Evolutionary conservation across 2,113 vertebrate genomes (phyloP), one percentile per base, ranked within the genome.

Genomic region (Phylloscopus trochiloides): DNA sequence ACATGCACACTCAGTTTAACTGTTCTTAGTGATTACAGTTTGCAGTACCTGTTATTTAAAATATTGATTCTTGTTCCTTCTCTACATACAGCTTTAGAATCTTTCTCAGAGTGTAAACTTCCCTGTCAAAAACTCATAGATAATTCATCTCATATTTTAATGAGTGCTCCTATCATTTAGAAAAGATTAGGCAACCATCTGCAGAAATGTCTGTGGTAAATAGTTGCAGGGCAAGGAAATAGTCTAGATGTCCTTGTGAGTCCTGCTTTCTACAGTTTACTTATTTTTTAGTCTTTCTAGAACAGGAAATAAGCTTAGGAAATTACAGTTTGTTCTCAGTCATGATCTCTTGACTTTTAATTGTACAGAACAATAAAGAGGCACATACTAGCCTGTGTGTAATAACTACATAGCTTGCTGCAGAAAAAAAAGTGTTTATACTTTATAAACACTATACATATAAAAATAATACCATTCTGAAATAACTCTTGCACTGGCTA

Each of bases 101-200:
- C 32, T 87, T 87, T 61, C 34, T 36, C 9, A 67, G 24, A 62
- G 26, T 67, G 21, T 58, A 92, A 80, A 51, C 34, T 71, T 91
- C 36, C 24, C 12, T 66, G 47, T 57, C 52, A 86, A 86, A 84
- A 94, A 87, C 45, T 82, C 62, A 67, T 51, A 81, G 88, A 74
- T 86, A 85, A 93, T 91, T 93, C 9, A 86, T 84, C 73, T 74
- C 51, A 26, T 61, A 58, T 90, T 88, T 92, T 82, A 90, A 93
- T 83, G 45, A 94, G 38, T 76, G 48, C 61, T 91, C n/a, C 52
- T 66, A 42, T 79, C 25, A 86, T 95, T 94, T 93, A 93, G 82
- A 61, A 86, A 70, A 82, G 82, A 90, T 90, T 75, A 88, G 45
- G 81, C 67, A 92, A 77, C 58, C 58, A 66, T 92, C 90, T 95